Conservation (phyloP, 2,113 vertebrate genomes). For the Salvator merianae region DNA sequence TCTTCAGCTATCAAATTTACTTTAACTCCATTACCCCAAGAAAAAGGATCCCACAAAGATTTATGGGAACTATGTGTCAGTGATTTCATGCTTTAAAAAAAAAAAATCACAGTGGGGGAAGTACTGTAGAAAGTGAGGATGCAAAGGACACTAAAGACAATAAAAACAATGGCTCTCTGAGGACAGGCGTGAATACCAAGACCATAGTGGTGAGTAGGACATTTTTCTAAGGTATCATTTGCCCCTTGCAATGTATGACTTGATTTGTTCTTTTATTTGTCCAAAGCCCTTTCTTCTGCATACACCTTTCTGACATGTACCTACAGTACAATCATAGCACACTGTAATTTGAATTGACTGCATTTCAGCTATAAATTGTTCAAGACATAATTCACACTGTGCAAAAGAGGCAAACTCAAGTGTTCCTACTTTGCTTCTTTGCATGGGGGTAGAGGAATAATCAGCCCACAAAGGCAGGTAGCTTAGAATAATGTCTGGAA, state of each 20-base stretch:
- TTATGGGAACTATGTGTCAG: too few relatives aligned
- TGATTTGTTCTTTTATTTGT: not conserved
- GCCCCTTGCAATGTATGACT: not conserved
- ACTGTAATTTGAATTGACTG: not conserved
- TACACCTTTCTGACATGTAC: not conserved
- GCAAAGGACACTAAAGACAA: not conserved
- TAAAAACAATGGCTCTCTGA: not conserved
- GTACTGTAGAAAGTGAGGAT: not conserved
- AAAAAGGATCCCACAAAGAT: too few relatives aligned
- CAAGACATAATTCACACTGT: not conserved
- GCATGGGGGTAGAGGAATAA: not conserved
- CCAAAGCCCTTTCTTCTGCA: not conserved
- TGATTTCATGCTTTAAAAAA: too few relatives aligned
- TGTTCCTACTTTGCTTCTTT: not conserved
- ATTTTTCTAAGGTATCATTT: not conserved
- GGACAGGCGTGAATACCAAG: conserved; percentile 21
- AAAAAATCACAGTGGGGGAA: not conserved
- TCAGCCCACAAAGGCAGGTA: not conserved
- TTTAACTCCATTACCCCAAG: too few relatives aligned
- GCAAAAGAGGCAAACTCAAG: not conserved
- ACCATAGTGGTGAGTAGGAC: not conserved
- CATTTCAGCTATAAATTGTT: not conserved
- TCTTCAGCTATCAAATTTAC: too few relatives aligned
- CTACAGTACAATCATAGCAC: not conserved
- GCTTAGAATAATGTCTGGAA: not conserved